Evolutionary conservation across 2,888 invertebrate genomes (phyloP).

Genomic region (Synanthedon myopaeformis): DNA sequence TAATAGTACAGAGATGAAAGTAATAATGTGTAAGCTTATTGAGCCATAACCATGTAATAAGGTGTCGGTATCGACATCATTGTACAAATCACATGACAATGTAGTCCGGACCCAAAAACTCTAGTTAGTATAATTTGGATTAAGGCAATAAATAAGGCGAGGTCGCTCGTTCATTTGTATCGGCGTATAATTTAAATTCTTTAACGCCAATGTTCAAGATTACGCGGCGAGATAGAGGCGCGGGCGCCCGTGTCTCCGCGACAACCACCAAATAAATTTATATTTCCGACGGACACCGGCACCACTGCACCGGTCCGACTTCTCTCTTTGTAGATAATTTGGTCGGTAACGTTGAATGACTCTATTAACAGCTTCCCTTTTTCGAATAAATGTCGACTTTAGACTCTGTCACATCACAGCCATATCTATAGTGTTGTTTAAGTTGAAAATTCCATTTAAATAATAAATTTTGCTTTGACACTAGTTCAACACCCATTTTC

Average conservation of each 20-base stretch:
- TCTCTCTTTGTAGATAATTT: slow-evolving; percentile 69
- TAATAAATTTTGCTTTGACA: too few relatives aligned
- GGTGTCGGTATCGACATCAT: slow-evolving; percentile 29
- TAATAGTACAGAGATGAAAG: not conserved
- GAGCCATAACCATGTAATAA: slow-evolving; percentile 15
- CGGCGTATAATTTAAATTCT: slow-evolving; percentile 70
- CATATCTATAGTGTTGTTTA: slow-evolving; percentile 37
- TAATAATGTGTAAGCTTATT: not conserved
- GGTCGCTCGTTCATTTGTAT: slow-evolving; percentile 68
- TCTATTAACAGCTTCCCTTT: slow-evolving; percentile 72
- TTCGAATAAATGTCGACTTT: slow-evolving; percentile 65
- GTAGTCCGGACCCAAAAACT: slow-evolving; percentile 45
- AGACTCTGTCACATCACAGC: slow-evolving; percentile 31
- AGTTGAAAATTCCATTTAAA: too few relatives aligned
- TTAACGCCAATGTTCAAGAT: slow-evolving; percentile 72
- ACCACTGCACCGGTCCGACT: slow-evolving; percentile 43
- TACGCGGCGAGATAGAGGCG: slow-evolving; percentile 63
- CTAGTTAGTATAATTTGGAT: slow-evolving; percentile 67
- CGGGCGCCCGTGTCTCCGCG: slow-evolving; percentile 63
- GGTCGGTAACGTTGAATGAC: slow-evolving; percentile 68
- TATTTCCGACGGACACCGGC: slow-evolving; percentile 62
- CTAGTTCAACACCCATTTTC: too few relatives aligned
- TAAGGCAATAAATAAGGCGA: slow-evolving; percentile 64
- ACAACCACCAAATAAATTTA: slow-evolving; percentile 69
- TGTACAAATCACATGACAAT: slow-evolving; percentile 54